A percentile compares a stretch with the other conserved stretches of the same genome.
Evolutionary conservation across 2,113 vertebrate species (phyloP).

Genomic region (Phrynocephalus versicolor): DNA sequence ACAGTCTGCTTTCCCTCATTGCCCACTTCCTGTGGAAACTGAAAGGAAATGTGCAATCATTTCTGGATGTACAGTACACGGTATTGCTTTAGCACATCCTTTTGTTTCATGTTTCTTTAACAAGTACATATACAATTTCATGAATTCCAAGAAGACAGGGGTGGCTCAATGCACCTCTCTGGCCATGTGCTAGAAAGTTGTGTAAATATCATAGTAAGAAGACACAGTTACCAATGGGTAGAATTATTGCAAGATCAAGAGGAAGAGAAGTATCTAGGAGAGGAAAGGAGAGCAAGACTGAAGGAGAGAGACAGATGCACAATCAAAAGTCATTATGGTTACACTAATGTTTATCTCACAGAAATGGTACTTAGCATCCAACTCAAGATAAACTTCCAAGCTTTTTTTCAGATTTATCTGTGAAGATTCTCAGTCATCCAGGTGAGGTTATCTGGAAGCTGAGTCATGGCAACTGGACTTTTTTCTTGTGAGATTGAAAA

Average conservation of each 20-base stretch:
- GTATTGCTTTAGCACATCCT: not conserved
- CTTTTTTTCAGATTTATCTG: not conserved
- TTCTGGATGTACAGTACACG: not conserved
- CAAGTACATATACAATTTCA: not conserved
- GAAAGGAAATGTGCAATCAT: not conserved
- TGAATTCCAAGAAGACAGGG: not conserved
- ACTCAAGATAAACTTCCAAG: not conserved
- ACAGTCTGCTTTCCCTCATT: not conserved
- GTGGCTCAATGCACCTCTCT: not conserved
- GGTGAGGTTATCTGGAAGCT: no score
- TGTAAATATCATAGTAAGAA: no score
- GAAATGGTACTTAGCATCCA: not conserved
- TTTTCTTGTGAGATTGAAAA: no score
- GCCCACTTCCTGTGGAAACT: not conserved
- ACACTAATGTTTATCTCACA: not conserved
- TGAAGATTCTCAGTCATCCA: no score
- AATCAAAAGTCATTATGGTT: not conserved
- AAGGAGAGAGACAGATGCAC: not conserved
- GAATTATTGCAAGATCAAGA: not conserved
- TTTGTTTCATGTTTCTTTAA: not conserved
- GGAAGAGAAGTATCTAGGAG: not conserved
- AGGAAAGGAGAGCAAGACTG: slow-evolving; percentile 3
- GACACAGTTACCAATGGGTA: no score
- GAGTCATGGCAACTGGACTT: no score
- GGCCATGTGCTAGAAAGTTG: no score